Evolutionary conservation across 2,888 invertebrate genomes (phyloP), one percentile per base, ranked within the genome.

Genomic region (Melanostoma scalare): DNA sequence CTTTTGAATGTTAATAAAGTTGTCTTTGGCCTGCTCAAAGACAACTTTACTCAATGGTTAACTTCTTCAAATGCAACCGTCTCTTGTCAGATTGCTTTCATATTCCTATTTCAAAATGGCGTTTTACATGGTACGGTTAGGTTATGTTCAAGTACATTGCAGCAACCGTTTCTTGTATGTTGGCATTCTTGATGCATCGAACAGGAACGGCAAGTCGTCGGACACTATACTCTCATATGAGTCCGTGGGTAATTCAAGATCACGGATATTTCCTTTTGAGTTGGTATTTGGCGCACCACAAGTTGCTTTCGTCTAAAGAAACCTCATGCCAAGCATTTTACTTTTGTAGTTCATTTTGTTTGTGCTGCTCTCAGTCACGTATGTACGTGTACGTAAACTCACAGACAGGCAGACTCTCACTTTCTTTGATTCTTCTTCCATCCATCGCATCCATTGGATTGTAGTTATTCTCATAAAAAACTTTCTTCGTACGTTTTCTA

Each of bases 401-500:
- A 20, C 20, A 20, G 20, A 20, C 20, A 20, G 20, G 1, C 20
- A 20, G 20, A 82, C 82, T 82, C 73, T 82, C 67, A 73, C 82
- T 82, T 82, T 82, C 82, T 44, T 38, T 77, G 42, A 46, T 63
- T 76, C 65, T 67, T 20, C 61, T 55, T 10, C 56, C 33, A 65
- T 20, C 20, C 20, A 20, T 20, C 20, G 20, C 20, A 69, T 73
- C 48, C 38, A 46, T 35, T 61, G 46, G 53, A 38, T 69, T 35
- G 42, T 20, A 20, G 20, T 20, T 20, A 20, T 68, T 73, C 58
- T 60, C 9, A 48, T 10, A 53, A 75, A 60, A 75, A 77, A 77
- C 76, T 82, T 82, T 82, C 82, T 77, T 73, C 46, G 33, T 56
- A 30, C 8, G 67, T 63, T 82, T 81, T 82, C 77, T 77, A 82